A percentile compares a stretch with the other conserved stretches of the same genome.
Evolutionary conservation across 2,797 vertebrate species (phyloP).

Genomic region (Characodon lateralis): DNA sequence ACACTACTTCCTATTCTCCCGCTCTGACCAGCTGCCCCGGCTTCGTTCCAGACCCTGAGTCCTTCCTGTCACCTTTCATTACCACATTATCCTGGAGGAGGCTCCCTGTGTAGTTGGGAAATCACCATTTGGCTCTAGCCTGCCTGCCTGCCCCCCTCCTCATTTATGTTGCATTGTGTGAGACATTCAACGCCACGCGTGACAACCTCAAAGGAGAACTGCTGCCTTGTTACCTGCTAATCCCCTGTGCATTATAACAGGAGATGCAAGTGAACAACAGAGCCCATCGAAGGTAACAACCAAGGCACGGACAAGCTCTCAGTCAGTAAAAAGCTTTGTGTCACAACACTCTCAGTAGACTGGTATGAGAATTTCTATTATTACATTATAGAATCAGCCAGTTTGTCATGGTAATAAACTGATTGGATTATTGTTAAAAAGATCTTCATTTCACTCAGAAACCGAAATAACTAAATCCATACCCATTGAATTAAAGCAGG

Average conservation of each 20-base stretch:
- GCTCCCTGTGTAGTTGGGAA: slow-evolving; percentile 73
- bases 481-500: slow-evolving; percentile 70
- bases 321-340: slow-evolving; percentile 48
- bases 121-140: slow-evolving; percentile 62
- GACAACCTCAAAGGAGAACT: slow-evolving; percentile 56
- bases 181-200: slow-evolving; percentile 61
- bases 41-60: slow-evolving; percentile 87
- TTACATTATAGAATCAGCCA: slow-evolving; percentile 32
- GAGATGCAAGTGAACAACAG: slow-evolving; percentile 67
- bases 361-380: slow-evolving; percentile 35
- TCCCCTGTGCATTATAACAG: slow-evolving; percentile 65
- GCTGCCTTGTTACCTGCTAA: slow-evolving; percentile 72
- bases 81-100: slow-evolving; percentile 78
- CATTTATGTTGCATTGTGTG: slow-evolving; percentile 58
- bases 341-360: slow-evolving; percentile 29
- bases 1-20: slow-evolving; percentile 84
- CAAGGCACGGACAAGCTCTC: slow-evolving; percentile 57
- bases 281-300: slow-evolving; percentile 67
- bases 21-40: slow-evolving; percentile 87
- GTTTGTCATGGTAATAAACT: slow-evolving; percentile 31
- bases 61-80: slow-evolving; percentile 95
- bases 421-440: slow-evolving; percentile 11
- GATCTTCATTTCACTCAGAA: slow-evolving; percentile 15
- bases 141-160: slow-evolving; percentile 26
- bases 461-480: neutral